These are phyloP conservation scores for Neoitamus cyanurus DNA, from an alignment of 2,888 invertebrate species.

Conservation along the genomic window DNA sequence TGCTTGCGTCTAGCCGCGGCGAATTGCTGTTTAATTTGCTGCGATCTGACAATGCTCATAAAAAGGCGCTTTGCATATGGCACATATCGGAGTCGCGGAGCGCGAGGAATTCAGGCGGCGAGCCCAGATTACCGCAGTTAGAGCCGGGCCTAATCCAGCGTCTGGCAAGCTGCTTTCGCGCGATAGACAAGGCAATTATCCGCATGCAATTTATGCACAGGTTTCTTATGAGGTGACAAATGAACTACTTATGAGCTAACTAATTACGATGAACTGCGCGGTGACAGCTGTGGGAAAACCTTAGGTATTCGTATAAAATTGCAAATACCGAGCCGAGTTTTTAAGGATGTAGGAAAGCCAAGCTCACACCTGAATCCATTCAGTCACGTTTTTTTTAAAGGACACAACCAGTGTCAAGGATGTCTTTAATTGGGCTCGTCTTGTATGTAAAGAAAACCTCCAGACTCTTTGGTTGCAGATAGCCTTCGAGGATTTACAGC, in stretches of 20 bases:
- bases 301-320: background rate
- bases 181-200: background rate
- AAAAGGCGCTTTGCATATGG: constrained; percentile 16
- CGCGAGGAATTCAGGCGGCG: background rate
- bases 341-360: background rate
- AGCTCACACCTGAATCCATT: background rate
- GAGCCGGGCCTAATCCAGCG: background rate
- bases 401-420: background rate
- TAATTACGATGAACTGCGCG: background rate
- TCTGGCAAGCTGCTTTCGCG: constrained; percentile 1
- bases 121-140: background rate
- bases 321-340: background rate
- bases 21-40: background rate
- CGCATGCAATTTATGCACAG: background rate
- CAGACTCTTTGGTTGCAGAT: background rate
- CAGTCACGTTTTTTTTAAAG: background rate
- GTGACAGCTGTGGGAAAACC: background rate
- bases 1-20: background rate
- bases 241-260: constrained; percentile 20
- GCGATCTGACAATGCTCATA: background rate
- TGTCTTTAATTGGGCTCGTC: background rate
- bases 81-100: background rate
- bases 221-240: constrained; percentile 19
- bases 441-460: background rate
- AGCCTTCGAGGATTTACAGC: background rate